Base-by-base conservation (phyloP, 1,140 invertebrate genomes). In the Ceratina calcarata region DNA sequence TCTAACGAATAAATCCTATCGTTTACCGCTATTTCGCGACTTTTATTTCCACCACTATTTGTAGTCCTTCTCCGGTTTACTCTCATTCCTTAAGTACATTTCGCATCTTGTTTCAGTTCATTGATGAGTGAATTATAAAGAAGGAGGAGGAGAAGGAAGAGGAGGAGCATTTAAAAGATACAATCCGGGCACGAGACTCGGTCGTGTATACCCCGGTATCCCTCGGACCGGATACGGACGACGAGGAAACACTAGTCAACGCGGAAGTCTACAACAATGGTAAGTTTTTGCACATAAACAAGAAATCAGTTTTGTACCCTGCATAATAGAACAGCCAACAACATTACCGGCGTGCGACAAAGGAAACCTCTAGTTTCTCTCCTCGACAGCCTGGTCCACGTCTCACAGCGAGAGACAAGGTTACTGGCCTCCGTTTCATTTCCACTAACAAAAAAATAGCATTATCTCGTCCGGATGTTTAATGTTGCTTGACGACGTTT, bases 181-280 rank as follows among this genome's bases (percentile, higher is more conserved):
- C 73, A 78, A 93, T 93, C 92, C 92, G 89, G 79, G 90, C 91
- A 45, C 89, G 92, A 73, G 92, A 93, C 68, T 93, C 91, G 20
- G 75, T 92, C 65, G 91, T 93, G 12, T 93, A 92, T 72, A 93
- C 92, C 8, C 92, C 92, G 60, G 91, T 93, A 66, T 93, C 92
- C n/a, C 86, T 93, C 22, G 91, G 91, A 22, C 91, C 92, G 64
- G 92, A 93, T 82, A 93, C 92, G 18, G 92, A 93, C 71, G 92
- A 93, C 76, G 92, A 93, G 80, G 92, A 93, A 74, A 93, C 92
- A 7, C 77, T 93, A 72, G 92, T 93, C 75, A 93, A 93, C 58
- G 92, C 89, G 45, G 92, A 93, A 86, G 87, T 93, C 32, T 93
- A 93, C 86, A 92, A 88, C 32, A 93, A 92, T 79, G 92, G 92